These are phyloP conservation scores for Limnephilus auricula DNA, from an alignment of 2,888 invertebrate species.

Conservation along the genomic window DNA sequence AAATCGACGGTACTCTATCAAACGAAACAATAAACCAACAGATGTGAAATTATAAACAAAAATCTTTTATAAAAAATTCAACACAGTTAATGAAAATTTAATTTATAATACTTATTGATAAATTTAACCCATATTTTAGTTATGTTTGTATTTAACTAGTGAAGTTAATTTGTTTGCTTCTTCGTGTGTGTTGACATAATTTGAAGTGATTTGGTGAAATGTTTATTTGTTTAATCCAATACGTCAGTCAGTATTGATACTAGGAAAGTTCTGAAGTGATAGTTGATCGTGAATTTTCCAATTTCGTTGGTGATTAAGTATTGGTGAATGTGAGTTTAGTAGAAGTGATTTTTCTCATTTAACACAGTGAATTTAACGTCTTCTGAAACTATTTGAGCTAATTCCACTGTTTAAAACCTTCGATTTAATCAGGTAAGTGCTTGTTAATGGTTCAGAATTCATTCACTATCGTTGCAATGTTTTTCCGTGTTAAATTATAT, in stretches of 20 bases:
- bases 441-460: not conserved
- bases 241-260: not conserved
- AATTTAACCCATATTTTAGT: not conserved
- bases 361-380: not conserved
- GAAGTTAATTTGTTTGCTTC: not conserved
- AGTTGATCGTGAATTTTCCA: conserved; percentile 30
- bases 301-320: conserved; percentile 6
- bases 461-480: not conserved
- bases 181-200: not conserved
- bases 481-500: no score
- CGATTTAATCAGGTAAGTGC: conserved; percentile 30
- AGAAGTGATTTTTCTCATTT: conserved; percentile 10
- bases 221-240: not conserved
- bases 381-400: conserved; percentile 6
- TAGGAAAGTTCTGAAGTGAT: conserved; percentile 18
- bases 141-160: not conserved
- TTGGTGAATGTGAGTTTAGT: conserved; percentile 17
- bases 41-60: not conserved
- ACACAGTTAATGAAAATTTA: not conserved
- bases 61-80: not conserved
- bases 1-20: not conserved
- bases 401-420: not conserved
- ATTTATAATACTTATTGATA: not conserved
- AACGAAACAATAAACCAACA: not conserved
- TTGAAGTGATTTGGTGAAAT: conserved; percentile 15